Conservation (phyloP, 2,888 invertebrate species). For the Drosophila fungiperda region DNA sequence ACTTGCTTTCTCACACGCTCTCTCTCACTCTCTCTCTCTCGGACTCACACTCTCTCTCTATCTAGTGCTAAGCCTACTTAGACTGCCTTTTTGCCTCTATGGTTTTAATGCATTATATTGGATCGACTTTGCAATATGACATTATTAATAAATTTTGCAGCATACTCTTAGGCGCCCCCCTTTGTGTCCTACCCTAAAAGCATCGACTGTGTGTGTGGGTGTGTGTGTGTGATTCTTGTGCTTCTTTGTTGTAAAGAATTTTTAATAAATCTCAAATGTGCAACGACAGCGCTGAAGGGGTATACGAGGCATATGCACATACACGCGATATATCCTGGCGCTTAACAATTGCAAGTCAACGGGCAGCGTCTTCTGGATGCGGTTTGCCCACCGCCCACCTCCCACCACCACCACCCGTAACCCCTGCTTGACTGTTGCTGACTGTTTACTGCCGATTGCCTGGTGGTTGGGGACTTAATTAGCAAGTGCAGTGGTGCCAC, state of each 20-base stretch:
- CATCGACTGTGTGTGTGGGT: constrained; percentile 36
- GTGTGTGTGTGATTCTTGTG: constrained; percentile 34
- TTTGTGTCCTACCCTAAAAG: constrained; percentile 38
- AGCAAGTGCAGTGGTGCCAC: constrained; percentile 80
- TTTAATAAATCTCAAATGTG: constrained; percentile 85
- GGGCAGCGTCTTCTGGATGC: constrained; percentile 64
- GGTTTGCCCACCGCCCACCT: constrained; percentile 19
- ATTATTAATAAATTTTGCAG: constrained; percentile 83
- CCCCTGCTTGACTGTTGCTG: constrained; percentile 1
- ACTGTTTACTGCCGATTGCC: constrained; percentile 33
- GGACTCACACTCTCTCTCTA: background rate
- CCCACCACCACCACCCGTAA: constrained; percentile 8
- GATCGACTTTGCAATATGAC: constrained; percentile 82
- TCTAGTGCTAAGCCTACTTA: constrained; percentile 38
- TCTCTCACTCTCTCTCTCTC: constrained; percentile 4
- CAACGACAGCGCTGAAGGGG: constrained; percentile 59
- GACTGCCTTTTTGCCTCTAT: constrained; percentile 52
- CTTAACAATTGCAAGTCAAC: constrained; percentile 66
- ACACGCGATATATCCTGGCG: constrained; percentile 21
- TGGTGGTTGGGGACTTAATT: constrained; percentile 83
- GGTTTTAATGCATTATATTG: constrained; percentile 82
- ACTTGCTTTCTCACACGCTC: constrained; percentile 18
- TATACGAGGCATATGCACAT: constrained; percentile 13
- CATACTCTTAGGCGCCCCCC: constrained; percentile 75
- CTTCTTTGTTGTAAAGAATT: constrained; percentile 80